Conservation (phyloP, 2,113 vertebrate species). For the Odocoileus virginianus region DNA sequence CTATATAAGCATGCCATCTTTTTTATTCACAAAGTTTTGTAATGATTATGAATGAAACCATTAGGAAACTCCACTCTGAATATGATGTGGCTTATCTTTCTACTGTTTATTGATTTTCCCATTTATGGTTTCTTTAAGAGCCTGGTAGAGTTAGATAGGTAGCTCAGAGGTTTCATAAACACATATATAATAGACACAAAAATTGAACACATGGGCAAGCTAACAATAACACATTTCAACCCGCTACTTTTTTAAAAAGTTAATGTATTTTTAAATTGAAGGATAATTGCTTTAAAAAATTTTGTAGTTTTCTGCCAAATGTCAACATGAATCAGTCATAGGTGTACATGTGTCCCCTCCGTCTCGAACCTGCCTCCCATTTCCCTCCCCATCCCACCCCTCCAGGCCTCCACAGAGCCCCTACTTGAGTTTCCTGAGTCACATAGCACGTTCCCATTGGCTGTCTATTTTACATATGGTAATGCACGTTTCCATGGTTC, state of each 20-base stretch:
- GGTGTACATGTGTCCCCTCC: background rate
- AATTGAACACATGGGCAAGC: background rate
- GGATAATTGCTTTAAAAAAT: background rate
- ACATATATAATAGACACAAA: background rate
- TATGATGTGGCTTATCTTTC: background rate
- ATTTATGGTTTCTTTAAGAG: background rate
- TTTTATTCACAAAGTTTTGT: background rate
- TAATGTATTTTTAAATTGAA: background rate
- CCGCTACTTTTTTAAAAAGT: background rate
- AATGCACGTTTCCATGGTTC: background rate
- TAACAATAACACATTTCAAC: background rate
- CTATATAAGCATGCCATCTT: background rate
- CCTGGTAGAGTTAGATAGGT: background rate
- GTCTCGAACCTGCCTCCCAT: accelerated
- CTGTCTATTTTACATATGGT: background rate
- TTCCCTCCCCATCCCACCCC: background rate
- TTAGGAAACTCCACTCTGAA: background rate
- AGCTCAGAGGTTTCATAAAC: background rate
- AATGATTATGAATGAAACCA: background rate
- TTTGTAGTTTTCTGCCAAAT: background rate
- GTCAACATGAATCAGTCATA: background rate
- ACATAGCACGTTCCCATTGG: background rate
- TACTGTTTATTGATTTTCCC: background rate
- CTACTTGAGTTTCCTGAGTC: background rate
- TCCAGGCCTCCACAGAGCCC: background rate